These are phyloP conservation scores for Coryphaenoides rupestris DNA, from an alignment of 2,113 vertebrate species.

Conservation along the genomic window DNA sequence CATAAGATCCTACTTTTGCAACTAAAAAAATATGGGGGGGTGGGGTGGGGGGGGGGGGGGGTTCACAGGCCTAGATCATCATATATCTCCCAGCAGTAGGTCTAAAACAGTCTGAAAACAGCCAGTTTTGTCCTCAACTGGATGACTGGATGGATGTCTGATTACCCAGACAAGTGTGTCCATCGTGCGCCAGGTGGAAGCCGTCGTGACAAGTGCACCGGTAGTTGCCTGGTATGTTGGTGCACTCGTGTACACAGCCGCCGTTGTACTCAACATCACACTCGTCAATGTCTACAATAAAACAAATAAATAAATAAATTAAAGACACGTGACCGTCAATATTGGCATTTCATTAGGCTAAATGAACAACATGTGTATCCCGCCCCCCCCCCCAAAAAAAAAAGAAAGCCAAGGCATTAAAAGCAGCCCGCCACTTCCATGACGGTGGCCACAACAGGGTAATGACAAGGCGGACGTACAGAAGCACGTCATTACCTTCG, in stretches of 20 bases:
- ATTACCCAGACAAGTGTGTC: slow-evolving; percentile 98
- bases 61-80: too few species aligned
- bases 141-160: slow-evolving; percentile 42
- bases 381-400: too few species aligned
- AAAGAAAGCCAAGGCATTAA: too few species aligned
- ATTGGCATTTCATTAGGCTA: too few species aligned
- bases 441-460: not conserved
- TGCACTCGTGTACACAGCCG: slow-evolving; percentile 95
- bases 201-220: slow-evolving; percentile 95
- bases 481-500: slow-evolving; percentile 72
- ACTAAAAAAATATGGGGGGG: too few species aligned
- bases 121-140: too few species aligned
- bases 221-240: slow-evolving; percentile 97
- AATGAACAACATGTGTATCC: not conserved
- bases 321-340: slow-evolving; percentile 32
- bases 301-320: slow-evolving; percentile 46
- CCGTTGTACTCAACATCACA: slow-evolving; percentile 91
- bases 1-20: too few species aligned
- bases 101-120: too few species aligned
- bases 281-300: slow-evolving; percentile 88
- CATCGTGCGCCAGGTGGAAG: slow-evolving; percentile 92
- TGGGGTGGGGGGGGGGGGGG: too few species aligned
- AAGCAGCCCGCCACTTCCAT: not conserved
- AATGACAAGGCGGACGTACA: not conserved
- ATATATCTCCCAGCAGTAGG: too few species aligned